A percentile compares a stretch with the other conserved stretches of the same genome.
These are phyloP conservation scores for Biston stratarius DNA, from an alignment of 2,888 invertebrate species.

Conservation along the genomic window DNA sequence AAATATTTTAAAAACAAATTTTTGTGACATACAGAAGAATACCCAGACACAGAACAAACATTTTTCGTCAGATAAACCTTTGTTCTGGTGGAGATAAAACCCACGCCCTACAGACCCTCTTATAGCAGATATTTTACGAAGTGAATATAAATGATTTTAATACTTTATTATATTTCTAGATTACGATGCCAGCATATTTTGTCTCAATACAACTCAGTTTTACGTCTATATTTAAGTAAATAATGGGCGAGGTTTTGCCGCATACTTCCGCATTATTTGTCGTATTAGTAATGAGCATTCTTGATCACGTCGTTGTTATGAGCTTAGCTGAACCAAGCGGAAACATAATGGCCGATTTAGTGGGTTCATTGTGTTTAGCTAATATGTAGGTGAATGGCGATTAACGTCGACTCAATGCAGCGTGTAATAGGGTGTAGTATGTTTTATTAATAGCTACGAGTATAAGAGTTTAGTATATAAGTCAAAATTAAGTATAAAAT, in stretches of 20 bases:
- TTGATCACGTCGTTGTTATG: conserved; percentile 10
- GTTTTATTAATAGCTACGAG: background rate
- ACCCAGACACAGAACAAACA: too few species aligned
- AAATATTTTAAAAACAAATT: too few species aligned
- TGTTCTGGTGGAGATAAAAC: too few species aligned
- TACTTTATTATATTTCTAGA: too few species aligned
- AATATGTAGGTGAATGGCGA: background rate
- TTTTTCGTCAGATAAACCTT: too few species aligned
- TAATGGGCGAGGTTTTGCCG: background rate
- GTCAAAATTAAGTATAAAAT: background rate
- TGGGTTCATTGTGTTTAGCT: conserved; percentile 8
- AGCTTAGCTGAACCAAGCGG: conserved; percentile 11
- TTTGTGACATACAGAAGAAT: too few species aligned
- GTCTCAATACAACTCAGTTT: too few species aligned
- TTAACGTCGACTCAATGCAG: conserved; percentile 12
- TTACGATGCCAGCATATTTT: too few species aligned
- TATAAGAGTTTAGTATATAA: background rate
- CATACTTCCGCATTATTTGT: conserved; percentile 6
- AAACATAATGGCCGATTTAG: conserved; percentile 15
- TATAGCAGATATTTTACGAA: too few species aligned
- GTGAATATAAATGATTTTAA: too few species aligned
- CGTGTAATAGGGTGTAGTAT: background rate
- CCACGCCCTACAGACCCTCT: too few species aligned
- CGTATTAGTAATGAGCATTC: conserved; percentile 3
- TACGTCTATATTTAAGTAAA: background rate